Percentiles rank a stretch among this genome's conserved stretches.
Evolutionary conservation across 2,113 vertebrate genomes (phyloP).

Genomic region (Aleadryas rufinucha): DNA sequence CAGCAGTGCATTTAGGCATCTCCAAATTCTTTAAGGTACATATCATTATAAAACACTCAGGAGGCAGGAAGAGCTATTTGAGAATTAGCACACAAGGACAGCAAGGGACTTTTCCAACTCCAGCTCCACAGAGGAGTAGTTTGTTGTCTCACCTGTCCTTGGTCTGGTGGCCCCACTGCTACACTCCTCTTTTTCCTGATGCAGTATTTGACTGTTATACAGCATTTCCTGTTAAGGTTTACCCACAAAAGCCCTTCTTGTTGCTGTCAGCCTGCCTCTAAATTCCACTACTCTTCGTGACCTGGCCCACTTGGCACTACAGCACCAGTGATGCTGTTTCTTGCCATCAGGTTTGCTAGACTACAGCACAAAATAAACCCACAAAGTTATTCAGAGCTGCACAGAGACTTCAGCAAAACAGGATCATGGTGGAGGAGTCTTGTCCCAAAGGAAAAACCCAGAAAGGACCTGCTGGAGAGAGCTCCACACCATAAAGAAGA

Average conservation of each 20-base stretch:
- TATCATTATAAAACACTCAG: neutral
- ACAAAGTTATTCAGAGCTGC: neutral
- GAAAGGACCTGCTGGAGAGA: neutral
- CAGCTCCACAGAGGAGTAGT: neutral
- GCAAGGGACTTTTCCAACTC: neutral
- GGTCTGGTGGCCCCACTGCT: neutral
- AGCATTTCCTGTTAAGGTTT: neutral
- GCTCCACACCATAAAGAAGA: neutral
- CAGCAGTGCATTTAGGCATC: slow-evolving; percentile 10
- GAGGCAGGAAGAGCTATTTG: neutral
- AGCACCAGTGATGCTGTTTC: neutral
- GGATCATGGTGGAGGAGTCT: neutral
- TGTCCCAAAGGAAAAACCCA: neutral
- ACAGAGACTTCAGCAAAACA: neutral
- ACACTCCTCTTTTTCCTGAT: neutral
- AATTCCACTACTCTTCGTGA: accelerated
- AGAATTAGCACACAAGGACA: neutral
- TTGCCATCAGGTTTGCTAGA: neutral
- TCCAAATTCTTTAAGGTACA: neutral
- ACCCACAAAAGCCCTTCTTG: neutral
- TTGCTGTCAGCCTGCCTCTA: neutral
- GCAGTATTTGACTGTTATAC: neutral
- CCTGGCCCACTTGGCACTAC: neutral
- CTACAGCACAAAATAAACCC: neutral
- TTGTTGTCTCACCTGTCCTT: neutral